These are phyloP conservation scores for Taurulus bubalis DNA, from an alignment of 2,113 vertebrate genomes.

Conservation along the genomic window DNA sequence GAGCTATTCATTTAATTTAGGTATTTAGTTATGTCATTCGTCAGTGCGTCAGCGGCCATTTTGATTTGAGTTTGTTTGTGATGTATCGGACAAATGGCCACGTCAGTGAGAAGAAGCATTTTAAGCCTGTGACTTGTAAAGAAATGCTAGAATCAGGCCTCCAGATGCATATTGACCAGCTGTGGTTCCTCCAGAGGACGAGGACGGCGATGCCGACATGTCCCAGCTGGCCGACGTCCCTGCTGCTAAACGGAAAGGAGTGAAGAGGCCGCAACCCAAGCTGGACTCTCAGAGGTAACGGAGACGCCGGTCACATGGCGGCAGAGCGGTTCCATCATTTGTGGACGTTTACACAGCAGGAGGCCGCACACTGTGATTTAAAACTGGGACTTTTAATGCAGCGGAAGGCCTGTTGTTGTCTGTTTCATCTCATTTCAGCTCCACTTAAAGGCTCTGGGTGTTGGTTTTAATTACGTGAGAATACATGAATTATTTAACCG, in stretches of 20 bases:
- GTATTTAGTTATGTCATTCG: too few relatives aligned
- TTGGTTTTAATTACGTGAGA: too few relatives aligned
- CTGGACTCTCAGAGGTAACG: slow-evolving; percentile 86
- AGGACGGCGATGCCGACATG: slow-evolving; percentile 72
- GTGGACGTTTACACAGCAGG: too few relatives aligned
- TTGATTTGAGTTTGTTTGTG: too few relatives aligned
- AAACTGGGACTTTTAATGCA: background rate
- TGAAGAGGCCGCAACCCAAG: slow-evolving; percentile 90
- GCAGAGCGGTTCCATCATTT: background rate
- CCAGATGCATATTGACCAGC: background rate
- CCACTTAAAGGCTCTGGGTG: background rate
- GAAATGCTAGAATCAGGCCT: background rate
- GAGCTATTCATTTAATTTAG: too few relatives aligned
- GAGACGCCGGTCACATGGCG: background rate
- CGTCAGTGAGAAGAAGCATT: slow-evolving; percentile 31
- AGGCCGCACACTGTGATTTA: too few relatives aligned
- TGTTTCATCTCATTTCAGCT: background rate
- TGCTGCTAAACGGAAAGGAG: slow-evolving; percentile 78
- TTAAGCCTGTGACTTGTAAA: slow-evolving; percentile 12
- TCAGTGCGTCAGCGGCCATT: too few relatives aligned
- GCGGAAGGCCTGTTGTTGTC: too few relatives aligned
- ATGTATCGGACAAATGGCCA: too few relatives aligned
- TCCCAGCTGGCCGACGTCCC: slow-evolving; percentile 86
- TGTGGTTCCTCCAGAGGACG: slow-evolving; percentile 64
- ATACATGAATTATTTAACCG: too few relatives aligned